Conservation (phyloP, 2,113 vertebrate species). For the Heloderma charlesbogerti region DNA sequence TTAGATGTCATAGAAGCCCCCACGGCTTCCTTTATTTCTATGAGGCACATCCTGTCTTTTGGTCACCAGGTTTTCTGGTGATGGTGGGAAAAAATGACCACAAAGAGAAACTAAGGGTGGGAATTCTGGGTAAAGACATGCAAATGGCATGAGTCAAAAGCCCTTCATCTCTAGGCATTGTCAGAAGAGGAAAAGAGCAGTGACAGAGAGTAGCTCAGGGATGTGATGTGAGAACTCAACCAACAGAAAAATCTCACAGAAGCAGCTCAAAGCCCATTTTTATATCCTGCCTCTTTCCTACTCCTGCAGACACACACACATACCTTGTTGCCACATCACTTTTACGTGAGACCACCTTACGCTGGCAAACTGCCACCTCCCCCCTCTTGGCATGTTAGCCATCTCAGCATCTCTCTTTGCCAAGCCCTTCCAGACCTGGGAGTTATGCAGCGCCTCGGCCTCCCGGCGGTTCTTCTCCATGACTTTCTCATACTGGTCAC, state of each 20-base stretch:
- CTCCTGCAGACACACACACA: no score
- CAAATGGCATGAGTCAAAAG: not conserved
- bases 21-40: not conserved
- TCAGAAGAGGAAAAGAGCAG: not conserved
- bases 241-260: not conserved
- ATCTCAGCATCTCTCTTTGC: not conserved
- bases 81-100: not conserved
- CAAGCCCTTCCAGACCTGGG: slow-evolving; percentile 66
- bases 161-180: not conserved
- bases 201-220: not conserved
- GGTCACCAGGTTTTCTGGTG: not conserved
- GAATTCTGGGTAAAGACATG: not conserved
- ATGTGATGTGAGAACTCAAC: not conserved
- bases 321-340: not conserved
- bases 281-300: not conserved
- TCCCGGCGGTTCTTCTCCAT: slow-evolving; percentile 80
- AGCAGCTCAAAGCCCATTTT: not conserved
- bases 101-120: not conserved
- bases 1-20: not conserved
- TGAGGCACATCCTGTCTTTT: not conserved
- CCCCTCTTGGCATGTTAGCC: not conserved
- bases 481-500: slow-evolving; percentile 78
- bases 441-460: slow-evolving; percentile 70
- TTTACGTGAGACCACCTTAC: not conserved
- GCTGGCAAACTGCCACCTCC: no score